A percentile compares a stretch with the other conserved stretches of the same genome.
phyloP scores from a whole-genome alignment of 2,797 vertebrate species.

The Streptopelia turtur region DNA sequence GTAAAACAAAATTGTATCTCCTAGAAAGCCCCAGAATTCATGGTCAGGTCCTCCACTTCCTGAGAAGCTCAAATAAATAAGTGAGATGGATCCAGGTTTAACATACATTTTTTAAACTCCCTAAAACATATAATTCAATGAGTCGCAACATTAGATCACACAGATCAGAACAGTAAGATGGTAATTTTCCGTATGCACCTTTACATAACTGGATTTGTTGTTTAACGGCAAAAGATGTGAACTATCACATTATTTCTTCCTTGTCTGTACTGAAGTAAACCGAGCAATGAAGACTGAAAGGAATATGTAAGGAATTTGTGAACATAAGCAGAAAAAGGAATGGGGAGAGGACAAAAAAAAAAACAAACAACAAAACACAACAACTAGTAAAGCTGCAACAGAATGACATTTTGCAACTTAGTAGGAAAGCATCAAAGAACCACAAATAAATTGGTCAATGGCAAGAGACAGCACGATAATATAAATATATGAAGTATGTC shows the following conservation, averaged over 20 bases:
- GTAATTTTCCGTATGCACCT: fast-evolving
- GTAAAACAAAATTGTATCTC: neutral
- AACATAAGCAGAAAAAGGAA: neutral
- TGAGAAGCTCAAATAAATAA: neutral
- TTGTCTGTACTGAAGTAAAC: neutral
- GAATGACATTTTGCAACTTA: neutral
- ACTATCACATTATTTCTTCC: neutral
- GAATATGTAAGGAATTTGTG: neutral
- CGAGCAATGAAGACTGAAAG: neutral
- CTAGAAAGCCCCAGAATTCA: neutral
- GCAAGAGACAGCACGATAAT: neutral
- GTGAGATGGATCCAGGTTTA: neutral
- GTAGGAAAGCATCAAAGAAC: neutral
- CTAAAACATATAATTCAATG: neutral
- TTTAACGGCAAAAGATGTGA: neutral
- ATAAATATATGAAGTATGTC: neutral
- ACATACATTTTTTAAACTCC: neutral
- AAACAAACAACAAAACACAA: too few relatives aligned
- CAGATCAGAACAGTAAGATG: neutral
- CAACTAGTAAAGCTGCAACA: neutral
- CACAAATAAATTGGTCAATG: neutral
- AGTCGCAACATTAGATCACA: neutral
- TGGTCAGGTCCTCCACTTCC: neutral
- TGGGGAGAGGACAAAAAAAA: neutral
- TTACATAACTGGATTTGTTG: neutral